Base-by-base conservation (phyloP, 1,140 invertebrate genomes). In the Spodoptera litura region DNA sequence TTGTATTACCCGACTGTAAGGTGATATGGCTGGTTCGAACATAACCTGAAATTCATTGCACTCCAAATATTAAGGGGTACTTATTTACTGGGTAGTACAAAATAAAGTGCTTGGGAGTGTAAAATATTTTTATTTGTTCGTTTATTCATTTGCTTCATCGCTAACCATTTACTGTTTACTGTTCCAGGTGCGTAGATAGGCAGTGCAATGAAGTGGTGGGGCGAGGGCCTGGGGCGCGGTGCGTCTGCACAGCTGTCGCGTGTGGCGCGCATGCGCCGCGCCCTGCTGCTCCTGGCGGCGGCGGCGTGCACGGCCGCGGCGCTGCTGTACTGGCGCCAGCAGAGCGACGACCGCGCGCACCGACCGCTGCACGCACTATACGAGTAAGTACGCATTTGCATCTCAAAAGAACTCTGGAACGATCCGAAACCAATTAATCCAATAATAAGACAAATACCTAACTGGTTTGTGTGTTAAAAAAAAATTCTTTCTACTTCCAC, bases 311-410 rank as follows among this genome's bases (percentile, higher is more conserved):
- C 89, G 10, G 92, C 86, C n/a, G 91, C 91, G 10, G 92, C 90
- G 35, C 78, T 94, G 74, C 88, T 93, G 13, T 93, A 93, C 85
- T 94, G 93, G 93, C 79, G 91, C n/a, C 93, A 92, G 78, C 92
- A 93, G 82, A 87, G 77, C 44, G 88, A 89, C 80, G 88, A 91
- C 61, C 76, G 84, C 12, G 79, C 82, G 5, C 85, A 86, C 52
- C 62, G 91, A 25, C 92, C 92, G 0, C 66, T 92, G 64, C 91
- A 93, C 77, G 81, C 78, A 25, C 51, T 91, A 3, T 91, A 91
- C 79, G 78, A 86, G 92, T 93, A 74, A 86, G 89, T 74, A 11
- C 56, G 10, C 31, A 68, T 9, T 44, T 8, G 38, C 9, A 44
- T 44, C 38, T 9, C 31, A 31, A 44, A 1, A 44, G 8, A 6